These are phyloP conservation scores for Pandion haliaetus DNA, from an alignment of 2,113 vertebrate species.

Conservation along the genomic window DNA sequence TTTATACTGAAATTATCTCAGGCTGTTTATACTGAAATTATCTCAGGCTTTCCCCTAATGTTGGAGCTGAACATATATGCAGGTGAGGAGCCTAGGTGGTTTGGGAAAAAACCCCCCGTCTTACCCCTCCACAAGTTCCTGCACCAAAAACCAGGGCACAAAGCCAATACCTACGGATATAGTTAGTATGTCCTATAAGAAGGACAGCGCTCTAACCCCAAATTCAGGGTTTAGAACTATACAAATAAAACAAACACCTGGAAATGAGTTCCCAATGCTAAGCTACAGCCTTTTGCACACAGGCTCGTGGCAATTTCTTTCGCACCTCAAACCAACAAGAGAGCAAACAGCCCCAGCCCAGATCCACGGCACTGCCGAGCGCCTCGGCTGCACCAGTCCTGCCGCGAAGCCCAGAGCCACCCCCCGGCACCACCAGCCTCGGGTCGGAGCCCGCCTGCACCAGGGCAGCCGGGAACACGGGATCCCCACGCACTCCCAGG, in stretches of 20 bases:
- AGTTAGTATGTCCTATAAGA: fast-evolving
- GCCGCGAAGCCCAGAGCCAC: background rate
- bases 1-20: background rate
- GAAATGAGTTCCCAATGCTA: background rate
- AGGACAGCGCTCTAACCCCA: background rate
- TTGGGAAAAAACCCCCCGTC: fast-evolving
- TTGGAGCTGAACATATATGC: background rate
- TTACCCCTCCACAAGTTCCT: background rate
- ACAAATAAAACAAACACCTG: too few relatives aligned
- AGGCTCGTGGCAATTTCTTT: background rate
- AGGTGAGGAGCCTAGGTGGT: too few relatives aligned
- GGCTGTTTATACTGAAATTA: background rate
- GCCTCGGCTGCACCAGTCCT: background rate
- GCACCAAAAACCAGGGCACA: background rate
- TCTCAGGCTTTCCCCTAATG: background rate
- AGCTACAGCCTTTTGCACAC: too few relatives aligned
- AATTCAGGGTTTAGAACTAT: background rate
- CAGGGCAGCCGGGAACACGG: background rate
- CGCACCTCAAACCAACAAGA: background rate
- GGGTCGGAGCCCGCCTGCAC: background rate
- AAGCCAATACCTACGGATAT: too few relatives aligned
- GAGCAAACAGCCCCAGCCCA: background rate
- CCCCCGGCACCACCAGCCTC: background rate
- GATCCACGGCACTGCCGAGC: background rate
- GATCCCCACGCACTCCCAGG: background rate